phyloP scores from a whole-genome alignment of 1,140 invertebrate genomes.

The Campoletis sonorensis region DNA sequence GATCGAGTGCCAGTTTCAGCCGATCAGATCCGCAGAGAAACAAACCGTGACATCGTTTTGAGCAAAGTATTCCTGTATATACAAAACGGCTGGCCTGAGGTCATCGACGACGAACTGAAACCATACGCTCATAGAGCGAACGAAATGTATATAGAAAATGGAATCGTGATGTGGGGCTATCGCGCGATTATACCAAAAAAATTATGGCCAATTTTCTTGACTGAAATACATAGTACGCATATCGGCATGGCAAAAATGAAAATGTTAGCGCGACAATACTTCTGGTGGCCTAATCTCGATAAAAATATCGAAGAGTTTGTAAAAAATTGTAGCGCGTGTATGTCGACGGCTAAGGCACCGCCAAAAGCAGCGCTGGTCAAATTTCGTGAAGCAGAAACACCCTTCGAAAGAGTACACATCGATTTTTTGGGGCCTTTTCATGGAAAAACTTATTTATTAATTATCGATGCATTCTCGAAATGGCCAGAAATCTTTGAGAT shows the following conservation, averaged over 20 bases:
- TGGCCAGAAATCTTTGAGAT: conserved; percentile 61
- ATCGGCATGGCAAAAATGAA: conserved; percentile 70
- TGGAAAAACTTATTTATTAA: conserved; percentile 64
- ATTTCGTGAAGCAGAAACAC: conserved; percentile 57
- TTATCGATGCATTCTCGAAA: conserved; percentile 73
- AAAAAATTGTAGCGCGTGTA: conserved; percentile 59
- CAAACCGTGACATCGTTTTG: conserved; percentile 50
- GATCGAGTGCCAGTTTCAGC: conserved; percentile 52
- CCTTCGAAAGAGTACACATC: conserved; percentile 61
- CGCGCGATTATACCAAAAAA: conserved; percentile 62
- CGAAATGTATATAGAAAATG: conserved; percentile 58
- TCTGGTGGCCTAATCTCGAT: conserved; percentile 70
- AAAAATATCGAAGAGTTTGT: conserved; percentile 63
- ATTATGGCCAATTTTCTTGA: conserved; percentile 56
- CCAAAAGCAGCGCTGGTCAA: conserved; percentile 52
- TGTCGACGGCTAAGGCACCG: conserved; percentile 40
- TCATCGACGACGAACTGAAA: conserved; percentile 43
- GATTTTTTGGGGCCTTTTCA: conserved; percentile 72
- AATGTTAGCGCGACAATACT: conserved; percentile 61
- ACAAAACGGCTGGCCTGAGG: conserved; percentile 46
- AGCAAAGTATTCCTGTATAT: conserved; percentile 52
- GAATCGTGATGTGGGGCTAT: conserved; percentile 62
- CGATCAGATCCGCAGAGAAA: conserved; percentile 51
- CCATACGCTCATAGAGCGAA: conserved; percentile 22
- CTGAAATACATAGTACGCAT: conserved; percentile 65